Evolutionary conservation across 2,113 vertebrate genomes (phyloP).

Genomic region (Pimephales promelas): DNA sequence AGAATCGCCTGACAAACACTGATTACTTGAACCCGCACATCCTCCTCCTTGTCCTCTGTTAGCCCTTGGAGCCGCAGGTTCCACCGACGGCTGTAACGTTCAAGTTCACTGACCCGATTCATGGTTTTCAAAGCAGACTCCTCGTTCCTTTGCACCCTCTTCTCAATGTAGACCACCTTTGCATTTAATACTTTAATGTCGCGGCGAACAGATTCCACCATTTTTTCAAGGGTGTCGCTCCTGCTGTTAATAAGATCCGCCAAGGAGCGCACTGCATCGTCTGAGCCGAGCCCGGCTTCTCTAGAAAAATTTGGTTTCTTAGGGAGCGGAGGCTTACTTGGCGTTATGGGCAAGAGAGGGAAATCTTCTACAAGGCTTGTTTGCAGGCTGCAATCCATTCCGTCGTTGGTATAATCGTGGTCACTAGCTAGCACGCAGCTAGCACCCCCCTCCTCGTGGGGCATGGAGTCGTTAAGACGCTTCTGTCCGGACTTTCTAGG

Average conservation of each 20-base stretch:
- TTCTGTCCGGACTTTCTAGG: no score
- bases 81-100: not conserved
- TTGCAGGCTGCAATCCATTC: not conserved
- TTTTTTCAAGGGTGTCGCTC: not conserved
- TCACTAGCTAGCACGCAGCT: not conserved
- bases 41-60: not conserved
- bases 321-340: constrained; percentile 6
- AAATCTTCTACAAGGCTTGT: not conserved
- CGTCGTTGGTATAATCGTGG: not conserved
- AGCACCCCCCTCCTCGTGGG: no score
- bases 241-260: constrained; percentile 8
- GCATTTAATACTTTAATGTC: constrained; percentile 13
- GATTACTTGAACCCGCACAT: not conserved
- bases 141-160: constrained; percentile 8
- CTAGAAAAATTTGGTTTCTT: constrained; percentile 1
- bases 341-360: not conserved
- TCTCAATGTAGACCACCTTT: constrained; percentile 5
- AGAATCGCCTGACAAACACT: not conserved
- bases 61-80: constrained; percentile 9
- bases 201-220: constrained; percentile 7
- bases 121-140: constrained; percentile 7
- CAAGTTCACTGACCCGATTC: not conserved
- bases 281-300: not conserved
- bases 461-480: no score
- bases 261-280: constrained; percentile 12